These are phyloP conservation scores for Parascotia fuliginaria DNA, from an alignment of 2,888 invertebrate species.

Conservation along the genomic window DNA sequence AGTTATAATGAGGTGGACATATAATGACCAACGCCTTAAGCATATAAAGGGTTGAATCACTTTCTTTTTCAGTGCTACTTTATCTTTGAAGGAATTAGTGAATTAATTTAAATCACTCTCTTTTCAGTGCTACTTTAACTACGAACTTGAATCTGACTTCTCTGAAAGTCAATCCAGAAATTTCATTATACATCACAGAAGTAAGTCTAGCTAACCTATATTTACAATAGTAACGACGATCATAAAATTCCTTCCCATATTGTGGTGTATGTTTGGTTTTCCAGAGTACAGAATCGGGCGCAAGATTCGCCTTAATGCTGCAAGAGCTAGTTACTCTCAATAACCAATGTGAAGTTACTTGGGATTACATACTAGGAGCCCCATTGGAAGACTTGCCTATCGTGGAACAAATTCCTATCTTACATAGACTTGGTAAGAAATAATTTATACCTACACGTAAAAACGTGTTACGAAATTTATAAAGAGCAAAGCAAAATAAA, in stretches of 20 bases:
- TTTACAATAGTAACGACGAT: no score
- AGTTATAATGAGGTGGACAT: no score
- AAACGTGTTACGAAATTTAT: background rate
- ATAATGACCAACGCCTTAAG: no score
- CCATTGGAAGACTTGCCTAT: constrained; percentile 91
- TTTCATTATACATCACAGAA: constrained; percentile 74
- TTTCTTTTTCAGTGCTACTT: constrained; percentile 61
- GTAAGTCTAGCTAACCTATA: constrained; percentile 57
- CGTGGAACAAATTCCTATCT: constrained; percentile 93
- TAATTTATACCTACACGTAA: background rate
- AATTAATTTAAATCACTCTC: no score
- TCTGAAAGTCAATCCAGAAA: constrained; percentile 68
- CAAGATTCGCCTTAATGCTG: constrained; percentile 88
- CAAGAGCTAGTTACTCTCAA: constrained; percentile 89
- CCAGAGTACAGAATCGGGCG: constrained; percentile 86
- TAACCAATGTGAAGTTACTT: constrained; percentile 91
- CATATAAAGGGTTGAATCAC: no score
- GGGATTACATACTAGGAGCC: constrained; percentile 89
- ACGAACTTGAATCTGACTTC: constrained; percentile 71
- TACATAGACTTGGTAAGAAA: constrained; percentile 87
- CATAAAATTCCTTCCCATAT: no score
- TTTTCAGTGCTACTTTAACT: constrained; percentile 67
- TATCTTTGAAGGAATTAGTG: constrained; percentile 76
- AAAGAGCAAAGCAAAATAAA: background rate
- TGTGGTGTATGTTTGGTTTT: no score